Percentiles rank a stretch among this genome's conserved stretches.
Evolutionary conservation across 2,888 invertebrate genomes (phyloP).

Genomic region (Leptopilina drosophilae): DNA sequence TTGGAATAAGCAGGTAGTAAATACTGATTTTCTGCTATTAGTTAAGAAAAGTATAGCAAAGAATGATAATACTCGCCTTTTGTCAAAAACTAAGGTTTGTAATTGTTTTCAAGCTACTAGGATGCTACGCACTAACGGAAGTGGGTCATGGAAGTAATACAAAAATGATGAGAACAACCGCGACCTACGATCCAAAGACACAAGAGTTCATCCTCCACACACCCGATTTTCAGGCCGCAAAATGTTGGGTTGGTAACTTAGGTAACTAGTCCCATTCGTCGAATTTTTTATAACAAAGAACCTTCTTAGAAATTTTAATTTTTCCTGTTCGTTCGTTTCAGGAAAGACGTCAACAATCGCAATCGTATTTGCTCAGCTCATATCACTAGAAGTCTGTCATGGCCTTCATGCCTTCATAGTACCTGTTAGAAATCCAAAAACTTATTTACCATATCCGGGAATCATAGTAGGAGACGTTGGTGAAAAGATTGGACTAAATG

Average conservation of each 20-base stretch:
- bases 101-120: conserved; percentile 77
- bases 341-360: conserved; percentile 91
- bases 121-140: conserved; percentile 92
- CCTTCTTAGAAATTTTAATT: background rate
- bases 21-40: background rate
- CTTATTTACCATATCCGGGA: conserved; percentile 88
- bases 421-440: conserved; percentile 88
- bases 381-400: conserved; percentile 86
- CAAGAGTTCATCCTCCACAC: conserved; percentile 86
- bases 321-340: conserved; percentile 66
- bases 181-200: conserved; percentile 86
- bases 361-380: conserved; percentile 92
- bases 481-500: conserved; percentile 93
- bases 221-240: conserved; percentile 87
- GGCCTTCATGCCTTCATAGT: conserved; percentile 95
- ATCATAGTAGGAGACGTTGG: conserved; percentile 95
- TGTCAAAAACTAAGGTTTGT: background rate
- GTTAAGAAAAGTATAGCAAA: too few species aligned
- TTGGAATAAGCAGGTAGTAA: conserved; percentile 83
- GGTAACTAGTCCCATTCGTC: conserved; percentile 74
- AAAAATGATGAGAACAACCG: conserved; percentile 90
- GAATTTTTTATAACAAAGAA: background rate
- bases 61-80: too few species aligned
- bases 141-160: conserved; percentile 95
- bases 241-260: conserved; percentile 91